Conservation (phyloP, 2,797 vertebrate genomes). For the Falco novaeseelandiae region DNA sequence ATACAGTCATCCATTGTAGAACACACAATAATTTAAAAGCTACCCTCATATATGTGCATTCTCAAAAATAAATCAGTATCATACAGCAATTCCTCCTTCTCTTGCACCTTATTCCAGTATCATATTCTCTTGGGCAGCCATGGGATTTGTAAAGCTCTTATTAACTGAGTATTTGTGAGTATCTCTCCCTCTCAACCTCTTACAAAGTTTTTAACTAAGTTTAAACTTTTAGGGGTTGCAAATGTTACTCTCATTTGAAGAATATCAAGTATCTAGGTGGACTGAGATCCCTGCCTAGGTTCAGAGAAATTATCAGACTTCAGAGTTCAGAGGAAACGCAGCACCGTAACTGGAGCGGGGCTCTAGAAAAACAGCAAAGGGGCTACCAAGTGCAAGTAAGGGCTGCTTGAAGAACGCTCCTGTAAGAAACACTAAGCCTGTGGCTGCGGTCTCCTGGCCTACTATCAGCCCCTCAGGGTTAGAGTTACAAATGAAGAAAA, state of each 20-base stretch:
- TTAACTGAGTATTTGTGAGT: not conserved
- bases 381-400: not conserved
- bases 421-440: not conserved
- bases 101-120: not conserved
- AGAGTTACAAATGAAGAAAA: not conserved
- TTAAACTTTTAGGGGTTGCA: not conserved
- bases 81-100: not conserved
- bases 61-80: not conserved
- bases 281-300: not conserved
- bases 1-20: not conserved
- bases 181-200: not conserved
- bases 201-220: not conserved
- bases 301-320: not conserved
- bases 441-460: not conserved
- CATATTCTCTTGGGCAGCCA: not conserved
- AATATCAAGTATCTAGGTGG: not conserved
- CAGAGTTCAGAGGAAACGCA: not conserved
- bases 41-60: not conserved
- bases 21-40: not conserved
- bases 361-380: not conserved
- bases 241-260: not conserved
- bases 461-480: not conserved
- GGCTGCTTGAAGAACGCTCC: not conserved
- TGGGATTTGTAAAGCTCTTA: not conserved
- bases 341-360: accelerated